Percentiles rank a stretch among this genome's conserved stretches.
phyloP scores from a whole-genome alignment of 1,140 invertebrate species.

The Vollenhovia emeryi region DNA sequence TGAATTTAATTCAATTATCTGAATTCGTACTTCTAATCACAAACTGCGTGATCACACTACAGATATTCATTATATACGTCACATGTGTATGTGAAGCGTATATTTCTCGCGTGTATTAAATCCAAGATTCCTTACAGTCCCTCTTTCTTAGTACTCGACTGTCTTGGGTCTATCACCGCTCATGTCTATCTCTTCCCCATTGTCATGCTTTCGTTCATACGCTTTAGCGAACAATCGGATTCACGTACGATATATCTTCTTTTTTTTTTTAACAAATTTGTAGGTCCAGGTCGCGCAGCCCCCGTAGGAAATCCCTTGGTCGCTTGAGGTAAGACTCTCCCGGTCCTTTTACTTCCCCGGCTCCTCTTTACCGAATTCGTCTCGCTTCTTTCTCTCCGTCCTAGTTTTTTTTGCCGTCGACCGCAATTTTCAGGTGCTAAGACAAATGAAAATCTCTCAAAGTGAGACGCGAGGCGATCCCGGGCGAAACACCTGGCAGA shows the following conservation, averaged over 20 bases:
- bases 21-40: not conserved
- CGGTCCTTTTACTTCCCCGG: not conserved
- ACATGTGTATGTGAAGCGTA: not conserved
- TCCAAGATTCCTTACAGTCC: not conserved
- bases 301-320: slow-evolving; percentile 74
- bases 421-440: slow-evolving; percentile 77
- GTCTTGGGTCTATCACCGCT: slow-evolving; percentile 41
- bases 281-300: slow-evolving; percentile 80
- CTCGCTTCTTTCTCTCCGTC: not conserved
- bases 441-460: slow-evolving; percentile 67
- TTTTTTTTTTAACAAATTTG: slow-evolving; percentile 71
- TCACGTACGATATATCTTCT: slow-evolving; percentile 76
- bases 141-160: not conserved
- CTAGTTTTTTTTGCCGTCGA: not conserved
- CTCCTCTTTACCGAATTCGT: not conserved
- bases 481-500: slow-evolving; percentile 55
- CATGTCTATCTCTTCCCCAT: slow-evolving; percentile 37
- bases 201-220: slow-evolving; percentile 45
- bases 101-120: not conserved
- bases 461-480: slow-evolving; percentile 37
- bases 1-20: not conserved
- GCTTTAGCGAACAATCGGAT: slow-evolving; percentile 69
- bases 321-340: slow-evolving; percentile 80
- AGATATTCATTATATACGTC: too few relatives aligned
- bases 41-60: too few relatives aligned